Evolutionary conservation across 2,888 invertebrate genomes (phyloP), one percentile per base, ranked within the genome.

Genomic region (Scelioninae gen. 2): DNA sequence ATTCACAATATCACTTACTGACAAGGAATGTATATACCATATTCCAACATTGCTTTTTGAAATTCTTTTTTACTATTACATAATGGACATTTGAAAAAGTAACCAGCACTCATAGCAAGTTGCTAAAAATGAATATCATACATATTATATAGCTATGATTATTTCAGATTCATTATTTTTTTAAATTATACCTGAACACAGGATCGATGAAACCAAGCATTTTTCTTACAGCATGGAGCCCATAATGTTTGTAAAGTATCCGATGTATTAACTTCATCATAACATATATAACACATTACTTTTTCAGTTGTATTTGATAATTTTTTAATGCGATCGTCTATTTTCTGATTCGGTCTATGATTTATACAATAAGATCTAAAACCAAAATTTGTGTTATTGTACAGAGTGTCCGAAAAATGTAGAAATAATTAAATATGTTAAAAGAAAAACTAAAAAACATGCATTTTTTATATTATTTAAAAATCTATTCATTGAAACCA

Each of bases 1-100:
- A n/a, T n/a, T n/a, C n/a, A n/a, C n/a, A n/a, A n/a, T n/a, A 15
- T 25, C 68, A 87, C 89, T 88, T 82, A 94, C 94, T 92, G 90
- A 79, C 94, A 91, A 0, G 95, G 95, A 41, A 96, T 90, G 70
- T 91, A 94, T 73, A 95, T 92, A 1, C 96, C 95, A 82, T 89
- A 90, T 0, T 87, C 83, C 13, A 91, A 82, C 82, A 92, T 91
- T 0, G 90, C 89, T 0, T 87, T 80, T 63, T 90, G 88, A 85
- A 94, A 94, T 1, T 84, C 82, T 0, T 90, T 88, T 50, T 89
- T 90, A 81, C 94, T 91, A 78, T 94, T 95, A 79, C 93, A 96
- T 0, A 94, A 86, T 0, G 96, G 95, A 82, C 96, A 96, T 80
- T 94, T 95, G 76, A 95, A 90, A 82, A 93, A 94, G 78, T 95